Conservation (phyloP, 1,140 invertebrate species). For the Drosophila lacteicornis region DNA sequence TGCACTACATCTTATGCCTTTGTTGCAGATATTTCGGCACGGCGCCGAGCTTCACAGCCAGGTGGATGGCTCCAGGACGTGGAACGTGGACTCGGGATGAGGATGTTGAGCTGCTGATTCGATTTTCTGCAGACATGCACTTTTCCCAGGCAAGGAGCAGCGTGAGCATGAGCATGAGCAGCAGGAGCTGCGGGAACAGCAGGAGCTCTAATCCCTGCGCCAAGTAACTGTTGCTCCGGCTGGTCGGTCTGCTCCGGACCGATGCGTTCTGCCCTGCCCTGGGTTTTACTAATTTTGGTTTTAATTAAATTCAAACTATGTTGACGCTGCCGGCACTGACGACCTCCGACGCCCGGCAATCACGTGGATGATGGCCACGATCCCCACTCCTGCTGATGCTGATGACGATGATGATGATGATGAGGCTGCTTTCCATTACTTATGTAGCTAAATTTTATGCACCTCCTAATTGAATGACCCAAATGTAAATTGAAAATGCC, state of each 20-base stretch:
- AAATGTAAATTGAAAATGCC: constrained; percentile 74
- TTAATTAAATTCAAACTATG: constrained; percentile 83
- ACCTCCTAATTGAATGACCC: constrained; percentile 71
- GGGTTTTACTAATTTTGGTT: constrained; percentile 76
- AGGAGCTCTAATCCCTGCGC: constrained; percentile 66
- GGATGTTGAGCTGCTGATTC: constrained; percentile 72
- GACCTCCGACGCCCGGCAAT: constrained; percentile 39
- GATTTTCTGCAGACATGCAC: constrained; percentile 83
- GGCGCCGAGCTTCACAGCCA: constrained; percentile 38
- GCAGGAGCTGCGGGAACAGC: constrained; percentile 19
- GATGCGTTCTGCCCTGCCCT: constrained; percentile 15
- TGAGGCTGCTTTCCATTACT: constrained; percentile 51
- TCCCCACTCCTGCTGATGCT: constrained; percentile 9
- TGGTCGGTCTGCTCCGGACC: constrained; percentile 10
- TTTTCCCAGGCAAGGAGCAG: constrained; percentile 55
- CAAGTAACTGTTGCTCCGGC: constrained; percentile 74
- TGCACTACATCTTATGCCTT: constrained; percentile 80
- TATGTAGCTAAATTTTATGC: constrained; percentile 62
- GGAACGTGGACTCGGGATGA: background rate
- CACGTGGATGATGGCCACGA: constrained; percentile 48
- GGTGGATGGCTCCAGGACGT: constrained; percentile 25
- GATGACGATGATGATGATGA: constrained; percentile 46
- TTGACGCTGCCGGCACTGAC: constrained; percentile 72
- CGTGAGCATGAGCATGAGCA: constrained; percentile 6
- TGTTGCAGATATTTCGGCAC: constrained; percentile 78